These are phyloP conservation scores for Lysandra coridon DNA, from an alignment of 2,888 invertebrate genomes.

Conservation along the genomic window DNA sequence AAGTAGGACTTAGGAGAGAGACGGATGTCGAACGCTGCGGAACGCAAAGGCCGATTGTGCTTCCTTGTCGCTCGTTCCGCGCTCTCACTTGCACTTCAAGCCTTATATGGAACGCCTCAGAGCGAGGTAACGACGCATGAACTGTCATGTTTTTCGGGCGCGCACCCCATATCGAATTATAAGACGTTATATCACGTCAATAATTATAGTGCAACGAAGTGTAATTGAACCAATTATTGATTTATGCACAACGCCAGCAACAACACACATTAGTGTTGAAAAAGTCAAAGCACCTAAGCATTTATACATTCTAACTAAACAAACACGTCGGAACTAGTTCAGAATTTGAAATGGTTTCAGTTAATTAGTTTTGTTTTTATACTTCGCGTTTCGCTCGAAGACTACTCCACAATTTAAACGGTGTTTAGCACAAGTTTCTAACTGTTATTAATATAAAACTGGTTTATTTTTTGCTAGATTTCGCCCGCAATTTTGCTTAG, in stretches of 20 bases:
- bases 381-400: neutral
- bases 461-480: neutral
- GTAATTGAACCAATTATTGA: neutral
- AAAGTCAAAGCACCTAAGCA: neutral
- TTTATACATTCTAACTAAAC: neutral
- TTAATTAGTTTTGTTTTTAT: conserved; percentile 27
- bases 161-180: too few species aligned
- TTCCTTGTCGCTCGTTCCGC: too few species aligned
- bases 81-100: too few species aligned
- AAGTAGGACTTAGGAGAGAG: too few species aligned
- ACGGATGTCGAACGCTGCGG: too few species aligned
- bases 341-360: conserved; percentile 12
- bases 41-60: too few species aligned
- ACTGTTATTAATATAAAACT: conserved; percentile 5
- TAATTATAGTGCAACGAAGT: too few species aligned
- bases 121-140: too few species aligned
- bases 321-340: conserved; percentile 23
- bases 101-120: too few species aligned
- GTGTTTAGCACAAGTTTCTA: neutral
- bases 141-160: too few species aligned
- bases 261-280: neutral
- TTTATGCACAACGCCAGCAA: neutral
- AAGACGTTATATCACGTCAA: too few species aligned
- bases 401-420: conserved; percentile 1
- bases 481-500: too few species aligned